Percentiles rank a stretch among this genome's conserved stretches.
These are phyloP conservation scores for Camponotus vicinus DNA, from an alignment of 1,140 invertebrate genomes.

Conservation along the genomic window DNA sequence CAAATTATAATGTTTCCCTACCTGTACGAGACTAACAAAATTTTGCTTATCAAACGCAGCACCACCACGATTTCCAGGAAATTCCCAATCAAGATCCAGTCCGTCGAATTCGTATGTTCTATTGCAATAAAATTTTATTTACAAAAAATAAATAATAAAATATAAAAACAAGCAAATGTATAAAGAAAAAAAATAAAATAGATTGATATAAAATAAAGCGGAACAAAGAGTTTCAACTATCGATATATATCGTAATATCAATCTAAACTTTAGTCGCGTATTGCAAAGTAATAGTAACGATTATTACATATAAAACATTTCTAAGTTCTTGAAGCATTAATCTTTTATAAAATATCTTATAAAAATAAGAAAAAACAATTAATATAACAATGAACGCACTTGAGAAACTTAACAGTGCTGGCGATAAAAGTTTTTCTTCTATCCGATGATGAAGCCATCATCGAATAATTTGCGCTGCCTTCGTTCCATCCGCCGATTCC, in stretches of 20 bases:
- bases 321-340: neutral
- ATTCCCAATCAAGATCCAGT: slow-evolving; percentile 93
- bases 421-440: slow-evolving; percentile 89
- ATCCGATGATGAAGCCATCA: slow-evolving; percentile 88
- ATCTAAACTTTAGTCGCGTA: neutral
- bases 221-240: neutral
- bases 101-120: slow-evolving; percentile 93
- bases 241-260: neutral
- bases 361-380: neutral
- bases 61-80: slow-evolving; percentile 92
- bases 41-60: slow-evolving; percentile 91
- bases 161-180: neutral
- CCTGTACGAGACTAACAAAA: slow-evolving; percentile 91
- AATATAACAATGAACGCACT: slow-evolving; percentile 81
- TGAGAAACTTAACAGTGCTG: slow-evolving; percentile 88
- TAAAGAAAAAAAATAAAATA: slow-evolving; percentile 18
- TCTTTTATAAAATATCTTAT: neutral
- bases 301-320: neutral
- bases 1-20: slow-evolving; percentile 76
- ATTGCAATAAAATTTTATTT: slow-evolving; percentile 27
- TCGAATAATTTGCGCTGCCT: slow-evolving; percentile 93
- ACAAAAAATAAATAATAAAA: neutral
- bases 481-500: slow-evolving; percentile 97
- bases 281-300: neutral
- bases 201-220: slow-evolving; percentile 29